Evolutionary conservation across 2,797 vertebrate genomes (phyloP).

Genomic region (Poliocrania exsul): DNA sequence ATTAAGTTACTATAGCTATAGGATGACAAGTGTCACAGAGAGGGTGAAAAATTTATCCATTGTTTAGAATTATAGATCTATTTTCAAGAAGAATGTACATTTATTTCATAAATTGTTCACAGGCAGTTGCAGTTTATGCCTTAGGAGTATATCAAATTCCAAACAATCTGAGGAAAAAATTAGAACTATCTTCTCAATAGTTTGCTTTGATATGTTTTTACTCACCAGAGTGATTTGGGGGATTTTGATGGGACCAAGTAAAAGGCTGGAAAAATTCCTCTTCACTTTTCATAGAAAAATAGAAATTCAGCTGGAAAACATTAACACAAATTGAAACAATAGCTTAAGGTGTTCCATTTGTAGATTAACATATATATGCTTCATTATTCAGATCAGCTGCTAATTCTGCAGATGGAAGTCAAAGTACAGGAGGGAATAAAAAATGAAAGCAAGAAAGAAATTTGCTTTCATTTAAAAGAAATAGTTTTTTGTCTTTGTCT

Average conservation of each 20-base stretch:
- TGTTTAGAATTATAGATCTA: conserved; percentile 3
- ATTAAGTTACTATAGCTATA: not conserved
- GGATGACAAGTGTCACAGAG: not conserved
- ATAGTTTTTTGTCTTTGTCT: not conserved
- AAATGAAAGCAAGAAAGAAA: not conserved
- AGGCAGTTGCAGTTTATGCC: not conserved
- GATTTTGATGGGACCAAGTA: not conserved
- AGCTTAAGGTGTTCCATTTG: conserved; percentile 2
- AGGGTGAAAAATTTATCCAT: not conserved
- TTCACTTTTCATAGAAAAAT: not conserved
- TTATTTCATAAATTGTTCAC: not conserved
- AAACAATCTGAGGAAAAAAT: not conserved
- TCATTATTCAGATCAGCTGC: not conserved
- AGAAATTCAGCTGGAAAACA: not conserved
- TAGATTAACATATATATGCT: not conserved
- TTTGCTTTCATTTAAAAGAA: not conserved
- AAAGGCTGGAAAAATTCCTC: not conserved
- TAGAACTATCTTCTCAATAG: not conserved
- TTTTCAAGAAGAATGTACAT: not conserved
- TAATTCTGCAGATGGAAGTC: not conserved
- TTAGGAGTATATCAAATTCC: conserved; percentile 33
- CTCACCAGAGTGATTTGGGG: not conserved
- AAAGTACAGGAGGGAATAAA: not conserved
- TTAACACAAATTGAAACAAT: conserved; percentile 9
- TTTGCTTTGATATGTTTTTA: not conserved